Evolutionary conservation across 2,113 vertebrate species (phyloP), one percentile per base, ranked within the genome.

Genomic region (Odontesthes bonariensis): DNA sequence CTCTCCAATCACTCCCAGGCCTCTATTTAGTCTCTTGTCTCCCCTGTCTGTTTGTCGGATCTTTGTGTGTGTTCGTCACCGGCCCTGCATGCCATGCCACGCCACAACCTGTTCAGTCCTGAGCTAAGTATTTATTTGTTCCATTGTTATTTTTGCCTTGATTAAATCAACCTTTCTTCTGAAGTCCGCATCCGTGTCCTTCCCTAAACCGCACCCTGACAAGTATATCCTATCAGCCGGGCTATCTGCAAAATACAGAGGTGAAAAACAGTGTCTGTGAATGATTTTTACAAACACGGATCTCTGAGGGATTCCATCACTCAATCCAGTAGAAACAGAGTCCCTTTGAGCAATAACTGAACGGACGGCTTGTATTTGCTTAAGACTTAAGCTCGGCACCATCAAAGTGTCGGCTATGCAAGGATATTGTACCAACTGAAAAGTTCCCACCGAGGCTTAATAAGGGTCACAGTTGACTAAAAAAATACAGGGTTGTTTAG

Each of bases 301-400:
- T n/a, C 40, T 49, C 31, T 23, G 53, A 44, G 44, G 13, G 6
- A 65, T 8, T 53, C n/a, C 22, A 17, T 52, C 13, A 33, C 12
- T 44, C 17, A 53, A 20, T 55, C 32, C 54, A 55, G 51, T 56
- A 57, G 23, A 67, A 76, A 70, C 35, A 53, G 17, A 56, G 13
- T 69, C 8, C 40, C 46, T 60, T 60, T 60, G 32, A n/a, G 38
- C 54, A 33, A 44, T 49, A 51, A 35, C 31, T 59, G 31, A 70
- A 60, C 42, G 23, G 46, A 49, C 40, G 46, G 0, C 53, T 69
- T 11, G 19, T 35, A 13, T 69, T 53, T 35, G 12, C 23, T 38
- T 8, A 31, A 54, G 19, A 22, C 23, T 54, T 14, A n/a, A 54
- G 22, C 27, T 27, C 3, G 27, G 27, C 27, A 27, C 27, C 27